phyloP scores from a whole-genome alignment of 2,797 vertebrate genomes.

The Lutra lutra region DNA sequence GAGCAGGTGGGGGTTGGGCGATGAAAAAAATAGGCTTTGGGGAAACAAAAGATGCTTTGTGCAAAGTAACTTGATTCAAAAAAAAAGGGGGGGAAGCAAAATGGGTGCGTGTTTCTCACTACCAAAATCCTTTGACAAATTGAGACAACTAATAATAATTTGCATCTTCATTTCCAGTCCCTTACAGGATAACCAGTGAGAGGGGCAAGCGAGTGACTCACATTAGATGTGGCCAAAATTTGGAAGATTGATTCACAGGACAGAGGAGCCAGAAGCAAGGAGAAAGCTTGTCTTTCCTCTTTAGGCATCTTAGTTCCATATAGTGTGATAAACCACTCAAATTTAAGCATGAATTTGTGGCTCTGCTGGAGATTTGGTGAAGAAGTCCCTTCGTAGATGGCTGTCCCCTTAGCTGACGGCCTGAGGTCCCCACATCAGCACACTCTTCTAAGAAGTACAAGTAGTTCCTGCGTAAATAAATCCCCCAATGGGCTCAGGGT shows the following conservation, averaged over 20 bases:
- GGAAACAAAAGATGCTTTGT: constrained; percentile 21
- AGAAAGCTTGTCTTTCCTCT: neutral
- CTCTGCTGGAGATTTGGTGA: neutral
- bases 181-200: neutral
- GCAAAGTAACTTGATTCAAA: neutral
- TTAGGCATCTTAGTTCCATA: too few relatives aligned
- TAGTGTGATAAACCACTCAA: neutral
- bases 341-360: neutral
- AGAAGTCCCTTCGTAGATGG: neutral
- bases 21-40: neutral
- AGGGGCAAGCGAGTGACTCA: neutral
- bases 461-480: neutral
- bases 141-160: neutral
- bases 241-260: neutral
- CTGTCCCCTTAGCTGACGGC: neutral
- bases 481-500: neutral
- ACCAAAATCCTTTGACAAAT: neutral
- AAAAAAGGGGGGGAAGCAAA: neutral
- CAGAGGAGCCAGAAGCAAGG: neutral
- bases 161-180: neutral
- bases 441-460: neutral
- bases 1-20: neutral
- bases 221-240: neutral
- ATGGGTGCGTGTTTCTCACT: neutral
- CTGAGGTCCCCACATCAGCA: neutral